Base-by-base conservation (phyloP, 2,113 vertebrate genomes). In the Daubentonia madagascariensis region DNA sequence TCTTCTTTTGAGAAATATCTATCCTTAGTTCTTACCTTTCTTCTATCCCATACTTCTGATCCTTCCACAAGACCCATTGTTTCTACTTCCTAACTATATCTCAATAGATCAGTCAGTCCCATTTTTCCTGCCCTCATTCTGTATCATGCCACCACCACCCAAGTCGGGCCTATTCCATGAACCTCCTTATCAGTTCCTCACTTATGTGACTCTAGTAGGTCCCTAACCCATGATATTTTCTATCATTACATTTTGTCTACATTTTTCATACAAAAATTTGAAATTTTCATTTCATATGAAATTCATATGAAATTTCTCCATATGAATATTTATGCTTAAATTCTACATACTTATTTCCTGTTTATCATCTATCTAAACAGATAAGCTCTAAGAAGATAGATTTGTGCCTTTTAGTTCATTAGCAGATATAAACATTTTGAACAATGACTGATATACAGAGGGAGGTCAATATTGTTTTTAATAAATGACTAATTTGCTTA, bases 141-240 rank as follows among this genome's bases (percentile, higher is more conserved):
- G 0, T 20, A 12, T 20, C 59, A 70, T 9, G 2, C 8, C 12
- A 35, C 5, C 16, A 12, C 2, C 13, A 4, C 23, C 50, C 16
- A 35, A n/a, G 18, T 40, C 25, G 50, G 6, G 6, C 50, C 28
- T 40, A 14, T 8, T 10, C 52, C 40, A 11, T 9, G 1, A 43
- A 25, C 16, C 28, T 61, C 32, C 20, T 30, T 68, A 11, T 30
- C n/a, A 28, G 10, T 85, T 73, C 63, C 45, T 30, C n/a, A n/a
- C 6, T 14, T 57, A 20, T 0, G 1, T 65, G 45, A 48, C n/a
- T 45, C 23, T 73, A 37, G 4, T 45, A 17, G 37, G 9, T 80
- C 12, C 23, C 5, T 37, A 80, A 16, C 7, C 17, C 14, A 8
- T 54, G 45, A 22, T 79, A 32, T 68, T 63, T 43, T 86, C 30